phyloP scores from a whole-genome alignment of 1,140 invertebrate species.

The Adelges cooleyi region DNA sequence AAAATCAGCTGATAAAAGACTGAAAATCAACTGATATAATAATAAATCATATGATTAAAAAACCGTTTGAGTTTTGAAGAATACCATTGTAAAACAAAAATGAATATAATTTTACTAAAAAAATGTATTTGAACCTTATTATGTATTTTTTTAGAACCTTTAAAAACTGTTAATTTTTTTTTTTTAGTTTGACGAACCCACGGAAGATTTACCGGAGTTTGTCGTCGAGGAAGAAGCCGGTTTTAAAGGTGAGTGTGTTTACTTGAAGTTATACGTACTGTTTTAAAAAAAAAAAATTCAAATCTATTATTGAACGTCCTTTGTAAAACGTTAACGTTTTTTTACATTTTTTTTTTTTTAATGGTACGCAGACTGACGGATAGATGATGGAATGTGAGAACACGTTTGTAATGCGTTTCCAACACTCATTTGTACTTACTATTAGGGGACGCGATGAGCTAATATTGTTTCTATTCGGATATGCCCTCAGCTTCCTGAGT shows the following conservation, averaged over 20 bases:
- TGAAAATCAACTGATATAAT: no score
- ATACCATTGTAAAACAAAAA: no score
- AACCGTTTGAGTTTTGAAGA: no score
- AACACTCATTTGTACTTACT: not conserved
- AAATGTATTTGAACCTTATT: no score
- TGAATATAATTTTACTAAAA: no score
- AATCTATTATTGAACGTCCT: no score
- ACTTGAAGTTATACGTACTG: not conserved
- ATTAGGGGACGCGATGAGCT: constrained; percentile 7
- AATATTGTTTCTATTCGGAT: constrained; percentile 7
- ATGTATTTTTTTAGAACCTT: no score
- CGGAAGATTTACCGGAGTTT: constrained; percentile 11
- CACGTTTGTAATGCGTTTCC: not conserved
- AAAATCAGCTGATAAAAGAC: no score
- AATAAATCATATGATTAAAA: no score
- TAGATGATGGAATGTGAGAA: constrained; percentile 27
- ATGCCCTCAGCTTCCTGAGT: not conserved
- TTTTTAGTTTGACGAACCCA: constrained; percentile 20
- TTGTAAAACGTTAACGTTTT: not conserved
- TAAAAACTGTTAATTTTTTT: no score
- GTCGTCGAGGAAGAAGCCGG: constrained; percentile 13
- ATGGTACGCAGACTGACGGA: not conserved
- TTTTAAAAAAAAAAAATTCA: no score
- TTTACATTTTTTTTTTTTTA: not conserved
- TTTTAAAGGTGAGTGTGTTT: constrained; percentile 16